Base-by-base conservation (phyloP, 2,888 invertebrate genomes). In the Lagria hirta region DNA sequence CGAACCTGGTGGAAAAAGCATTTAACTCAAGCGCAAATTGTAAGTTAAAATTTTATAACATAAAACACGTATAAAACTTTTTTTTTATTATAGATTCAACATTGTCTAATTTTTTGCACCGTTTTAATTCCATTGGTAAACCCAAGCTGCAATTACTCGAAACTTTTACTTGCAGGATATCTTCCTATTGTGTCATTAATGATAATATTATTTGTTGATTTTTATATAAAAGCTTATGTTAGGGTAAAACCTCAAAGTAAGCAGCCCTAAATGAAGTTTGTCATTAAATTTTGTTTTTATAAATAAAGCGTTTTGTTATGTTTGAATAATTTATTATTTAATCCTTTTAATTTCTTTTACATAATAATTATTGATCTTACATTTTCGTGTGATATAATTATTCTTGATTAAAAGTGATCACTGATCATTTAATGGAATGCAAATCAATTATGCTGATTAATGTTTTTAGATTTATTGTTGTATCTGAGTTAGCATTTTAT, bases 1-100 rank as follows among this genome's bases (percentile, higher is more conserved):
- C 81, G 82, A 38, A 67, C 84, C 1, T 87, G 87, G 85, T 86
- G 88, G 85, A 90, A 90, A 64, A 85, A 84, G 49, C 78, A 86
- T 60, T 82, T 90, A 45, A 90, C 90, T 0, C 84, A 83, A 58
- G 63, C 89, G 57, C 90, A 90, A 71, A 78, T 90, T 61, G 78
- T 78, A 66, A 71, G 73, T n/a, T n/a, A n/a, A n/a, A n/a, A n/a
- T n/a, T n/a, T n/a, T n/a, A n/a, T n/a, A n/a, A n/a, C n/a, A n/a
- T n/a, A n/a, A 17, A 10, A 28, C 26, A 15, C 5, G 4, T 10
- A n/a, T 17, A 20, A 20, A 18, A 17, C 3, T 30, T 2, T n/a
- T 6, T 6, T 12, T 11, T 26, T 51, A 43, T 73, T 74, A 30
- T 73, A 78, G 73, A 6, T 75, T 0, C 86, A 85, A 62, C 85